A percentile compares a stretch with the other conserved stretches of the same genome.
phyloP scores from a whole-genome alignment of 2,797 vertebrate species.

The Notolepis coatsorum region DNA sequence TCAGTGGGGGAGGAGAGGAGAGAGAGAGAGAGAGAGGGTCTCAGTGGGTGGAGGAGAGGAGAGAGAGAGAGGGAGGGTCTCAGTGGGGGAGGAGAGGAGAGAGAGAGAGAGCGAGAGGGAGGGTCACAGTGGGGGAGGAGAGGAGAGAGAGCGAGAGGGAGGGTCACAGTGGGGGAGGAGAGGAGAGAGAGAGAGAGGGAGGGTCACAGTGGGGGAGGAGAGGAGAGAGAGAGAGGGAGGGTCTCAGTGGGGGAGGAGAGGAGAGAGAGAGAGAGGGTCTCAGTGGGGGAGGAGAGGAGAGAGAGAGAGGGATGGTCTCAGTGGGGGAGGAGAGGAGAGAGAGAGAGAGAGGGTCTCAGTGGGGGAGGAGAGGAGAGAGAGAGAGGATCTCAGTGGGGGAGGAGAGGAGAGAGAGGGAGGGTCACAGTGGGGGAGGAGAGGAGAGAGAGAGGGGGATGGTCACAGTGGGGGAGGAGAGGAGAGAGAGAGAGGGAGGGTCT shows the following conservation, averaged over 20 bases:
- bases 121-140: not conserved
- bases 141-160: not conserved
- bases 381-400: too few species aligned
- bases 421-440: too few species aligned
- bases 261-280: not conserved
- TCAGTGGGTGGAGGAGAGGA: not conserved
- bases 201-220: too few species aligned
- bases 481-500: not conserved
- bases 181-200: not conserved
- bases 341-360: not conserved
- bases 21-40: not conserved
- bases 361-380: not conserved
- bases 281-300: not conserved
- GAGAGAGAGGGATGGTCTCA: not conserved
- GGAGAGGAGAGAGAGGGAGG: not conserved
- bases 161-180: not conserved
- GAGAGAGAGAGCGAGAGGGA: not conserved
- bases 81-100: too few species aligned
- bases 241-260: not conserved
- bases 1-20: not conserved
- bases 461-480: not conserved
- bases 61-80: not conserved
- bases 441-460: not conserved
- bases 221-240: not conserved
- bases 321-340: rapidly evolving